Base-by-base conservation (phyloP, 2,797 vertebrate genomes). In the Myoxocephalus aenaeus region DNA sequence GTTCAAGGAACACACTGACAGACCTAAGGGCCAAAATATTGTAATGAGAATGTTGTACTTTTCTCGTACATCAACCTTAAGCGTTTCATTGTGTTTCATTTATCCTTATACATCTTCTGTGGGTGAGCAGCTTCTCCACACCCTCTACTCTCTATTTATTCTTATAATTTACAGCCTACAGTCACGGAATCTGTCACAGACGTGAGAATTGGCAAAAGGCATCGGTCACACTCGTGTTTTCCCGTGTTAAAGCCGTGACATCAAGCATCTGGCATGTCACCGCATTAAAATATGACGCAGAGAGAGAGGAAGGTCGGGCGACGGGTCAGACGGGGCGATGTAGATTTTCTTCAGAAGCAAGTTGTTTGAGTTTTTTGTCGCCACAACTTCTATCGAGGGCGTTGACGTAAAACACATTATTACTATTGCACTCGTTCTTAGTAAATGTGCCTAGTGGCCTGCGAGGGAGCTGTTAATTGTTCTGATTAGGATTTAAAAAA, bases 401-500 rank as follows among this genome's bases (percentile, higher is more conserved):
- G 50, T 27, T 32, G 32, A 36, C 7, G 34, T 44, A 44, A 42
- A 12, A 5, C 32, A 66, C n/a, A 8, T 32, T 9, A 3, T 20
- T 40, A n/a, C 22, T 64, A 2, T 50, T 48, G 8, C 3, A 25
- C 27, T 57, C 50, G 4, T 87, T 86, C 72, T 38, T 59, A 29
- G 53, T 77, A 86, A 80, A 2, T 2, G 5, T 36, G 11, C n/a
- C 7, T 3, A 29, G 20, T 59, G 15, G 1, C 8, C 42, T 40
- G 13, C 17, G 3, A 22, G n/a, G 22, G 3, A 42, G 22, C 61
- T 10, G 17, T 59, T 22, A 38, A 56, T 77, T 22, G 48, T 36
- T 64, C 20, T 63, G 77, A 86, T 86, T 81, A 89, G 63, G 4
- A 12, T 12, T 68, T 56, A n/a, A n/a, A 36, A 67, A 83, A 83